Evolutionary conservation across 2,797 vertebrate species (phyloP), one percentile per base, ranked within the genome.

Genomic region (Graptemys geographica): DNA sequence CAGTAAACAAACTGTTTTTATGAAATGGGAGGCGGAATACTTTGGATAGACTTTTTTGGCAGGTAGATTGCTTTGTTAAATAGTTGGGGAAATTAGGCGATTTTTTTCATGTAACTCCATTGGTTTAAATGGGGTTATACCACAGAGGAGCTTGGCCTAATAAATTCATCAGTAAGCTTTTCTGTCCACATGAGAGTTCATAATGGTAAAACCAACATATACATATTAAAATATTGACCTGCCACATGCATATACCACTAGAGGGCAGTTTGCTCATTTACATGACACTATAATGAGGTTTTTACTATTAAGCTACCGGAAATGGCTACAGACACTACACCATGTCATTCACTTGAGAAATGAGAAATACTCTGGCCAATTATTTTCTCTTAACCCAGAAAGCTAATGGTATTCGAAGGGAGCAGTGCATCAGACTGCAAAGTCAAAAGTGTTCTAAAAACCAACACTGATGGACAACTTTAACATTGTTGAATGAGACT

Each of bases 401-500:
- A 83, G 80, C n/a, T 94, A 92, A 84, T 83, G 88, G 79, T 86
- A 79, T 6, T 86, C 3, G 41, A 89, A 90, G n/a, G 27, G 81
- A 83, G 6, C 49, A n/a, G 37, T 72, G 13, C 15, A 80, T 91
- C 79, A 51, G 23, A 88, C 83, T 53, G 90, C n/a, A 87, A 92
- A 84, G 25, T 57, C 33, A 91, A 55, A 33, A 79, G 55, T 86
- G 76, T 78, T 92, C 86, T 89, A 86, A 94, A 90, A 16, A 12
- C n/a, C 90, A n/a, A 59, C 57, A 59, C 21, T 78, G 44, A 78
- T 0, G 74, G 0, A 55, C 83, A 96, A 80, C 27, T 88, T 83
- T 57, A 59, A 49, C 47, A 93, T 15, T 88, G 82, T 87, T 94
- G 76, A 95, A 81, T 44, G 83, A 47, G 62, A 94, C 49, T 44